Percentiles rank a stretch among this genome's conserved stretches.
phyloP scores from a whole-genome alignment of 2,113 vertebrate species.

The Lontra canadensis region DNA sequence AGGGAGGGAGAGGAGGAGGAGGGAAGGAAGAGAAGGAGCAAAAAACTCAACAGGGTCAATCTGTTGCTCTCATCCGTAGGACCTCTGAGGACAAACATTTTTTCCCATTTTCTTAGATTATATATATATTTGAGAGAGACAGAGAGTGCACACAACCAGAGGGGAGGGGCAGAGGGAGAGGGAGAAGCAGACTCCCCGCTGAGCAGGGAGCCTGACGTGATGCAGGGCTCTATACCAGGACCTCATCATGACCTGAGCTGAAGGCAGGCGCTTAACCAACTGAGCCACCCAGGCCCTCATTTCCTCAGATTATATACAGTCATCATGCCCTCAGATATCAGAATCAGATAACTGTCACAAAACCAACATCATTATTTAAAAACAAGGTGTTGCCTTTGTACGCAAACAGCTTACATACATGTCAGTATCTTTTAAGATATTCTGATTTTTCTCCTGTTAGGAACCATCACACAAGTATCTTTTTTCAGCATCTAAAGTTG shows the following conservation, averaged over 20 bases:
- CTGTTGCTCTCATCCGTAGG: neutral
- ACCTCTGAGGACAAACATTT: neutral
- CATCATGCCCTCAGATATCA: neutral
- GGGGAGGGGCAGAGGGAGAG: neutral
- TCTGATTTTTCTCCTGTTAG: neutral
- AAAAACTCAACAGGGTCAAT: neutral
- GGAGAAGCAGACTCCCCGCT: neutral
- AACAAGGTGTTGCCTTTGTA: neutral
- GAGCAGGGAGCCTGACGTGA: neutral
- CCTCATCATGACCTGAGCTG: neutral
- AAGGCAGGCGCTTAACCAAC: neutral
- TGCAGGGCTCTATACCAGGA: neutral
- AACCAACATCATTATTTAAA: conserved; percentile 5
- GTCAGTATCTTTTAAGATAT: conserved; percentile 17
- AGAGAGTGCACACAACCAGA: neutral
- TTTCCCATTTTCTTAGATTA: neutral
- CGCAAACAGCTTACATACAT: neutral
- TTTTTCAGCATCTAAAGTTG: neutral
- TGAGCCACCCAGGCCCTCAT: neutral
- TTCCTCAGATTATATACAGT: neutral
- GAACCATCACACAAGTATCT: neutral
- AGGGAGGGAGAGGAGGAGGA: neutral
- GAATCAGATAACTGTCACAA: conserved; percentile 6
- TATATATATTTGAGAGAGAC: neutral
- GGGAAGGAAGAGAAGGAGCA: neutral